Evolutionary conservation across 64 coral and sea anemone species (phyloP).

Genomic region (Anthopleura sola): DNA sequence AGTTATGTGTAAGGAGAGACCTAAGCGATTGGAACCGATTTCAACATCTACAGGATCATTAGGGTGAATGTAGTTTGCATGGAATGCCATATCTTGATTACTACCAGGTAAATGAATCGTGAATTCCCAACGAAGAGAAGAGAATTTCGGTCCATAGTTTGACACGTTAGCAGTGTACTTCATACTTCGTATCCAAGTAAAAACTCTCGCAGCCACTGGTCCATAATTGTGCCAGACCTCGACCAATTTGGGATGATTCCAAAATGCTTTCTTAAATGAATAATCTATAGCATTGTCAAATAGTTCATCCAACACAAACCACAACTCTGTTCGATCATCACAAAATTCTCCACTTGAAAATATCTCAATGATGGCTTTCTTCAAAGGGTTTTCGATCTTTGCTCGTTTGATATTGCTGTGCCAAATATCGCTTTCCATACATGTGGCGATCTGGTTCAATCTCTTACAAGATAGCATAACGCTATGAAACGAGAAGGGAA

Average conservation of each 20-base stretch:
- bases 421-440: constrained; percentile 20
- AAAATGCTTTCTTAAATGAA: constrained; percentile 11
- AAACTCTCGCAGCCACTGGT: constrained; percentile 67
- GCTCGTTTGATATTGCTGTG: constrained; percentile 29
- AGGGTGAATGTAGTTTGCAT: constrained; percentile 36
- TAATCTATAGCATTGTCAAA: neutral
- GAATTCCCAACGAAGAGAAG: constrained; percentile 15
- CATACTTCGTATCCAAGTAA: constrained; percentile 46
- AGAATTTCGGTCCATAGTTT: constrained; percentile 17
- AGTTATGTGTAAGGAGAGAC: neutral
- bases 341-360: neutral
- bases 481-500: constrained; percentile 21
- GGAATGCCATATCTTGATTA: constrained; percentile 27
- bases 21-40: neutral
- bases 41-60: neutral
- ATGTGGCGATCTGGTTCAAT: constrained; percentile 29
- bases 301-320: neutral
- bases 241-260: constrained; percentile 35
- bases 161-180: constrained; percentile 4
- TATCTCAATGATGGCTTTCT: constrained; percentile 15
- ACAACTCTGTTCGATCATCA: neutral
- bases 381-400: constrained; percentile 60
- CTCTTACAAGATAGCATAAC: constrained; percentile 53
- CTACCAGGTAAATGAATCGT: constrained; percentile 43
- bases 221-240: constrained; percentile 62